Base-by-base conservation (phyloP, 2,888 invertebrate species). In the Baronia brevicornis region DNA sequence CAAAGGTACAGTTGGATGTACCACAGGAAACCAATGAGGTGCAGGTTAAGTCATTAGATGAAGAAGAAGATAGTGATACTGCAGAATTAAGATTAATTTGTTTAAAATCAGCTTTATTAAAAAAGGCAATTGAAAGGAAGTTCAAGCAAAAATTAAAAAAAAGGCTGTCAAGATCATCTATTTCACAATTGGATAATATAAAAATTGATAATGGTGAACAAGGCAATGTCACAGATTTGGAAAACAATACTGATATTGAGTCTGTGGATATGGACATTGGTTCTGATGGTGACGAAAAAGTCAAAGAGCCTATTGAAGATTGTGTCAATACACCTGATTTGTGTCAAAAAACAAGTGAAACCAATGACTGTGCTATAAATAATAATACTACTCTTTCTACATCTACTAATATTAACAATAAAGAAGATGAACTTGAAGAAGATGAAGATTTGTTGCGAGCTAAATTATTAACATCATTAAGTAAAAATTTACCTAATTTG, bases 71-170 rank as follows among this genome's bases (percentile, higher is more conserved):
- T 42, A 86, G 84, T 54, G 90, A 90, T 51, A 87, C 89, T 39
- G 68, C 86, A 29, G 84, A 89, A 46, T 63, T 91, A 26, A 73
- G 91, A 44, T 64, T 89, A 45, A 89, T 88, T 42, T 91, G 90
- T 31, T 65, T 91, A n/a, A 87, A 86, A 46, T 90, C 91, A n/a
- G 88, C 90, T 3, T 69, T 90, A 22, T 51, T 90, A 21, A 90
- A 90, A 47, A 90, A 90, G 61, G 88, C 87, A 36, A 82, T 86
- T 43, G 86, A 88, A 57, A 78, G 87, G 54, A 87, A 87, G 61
- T 67, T 64, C 41, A 79, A 78, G 35, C 70, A 77, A 43, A 82
- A 77, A 48, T 39, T 70, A 38, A 66, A 60, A 31, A 80, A 82
- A 50, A 60, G 55, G 34, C 43, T 73, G 13, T 77, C 75, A 3